Conservation (phyloP, 2,113 vertebrate species). For the Phrynosoma blainvillii region DNA sequence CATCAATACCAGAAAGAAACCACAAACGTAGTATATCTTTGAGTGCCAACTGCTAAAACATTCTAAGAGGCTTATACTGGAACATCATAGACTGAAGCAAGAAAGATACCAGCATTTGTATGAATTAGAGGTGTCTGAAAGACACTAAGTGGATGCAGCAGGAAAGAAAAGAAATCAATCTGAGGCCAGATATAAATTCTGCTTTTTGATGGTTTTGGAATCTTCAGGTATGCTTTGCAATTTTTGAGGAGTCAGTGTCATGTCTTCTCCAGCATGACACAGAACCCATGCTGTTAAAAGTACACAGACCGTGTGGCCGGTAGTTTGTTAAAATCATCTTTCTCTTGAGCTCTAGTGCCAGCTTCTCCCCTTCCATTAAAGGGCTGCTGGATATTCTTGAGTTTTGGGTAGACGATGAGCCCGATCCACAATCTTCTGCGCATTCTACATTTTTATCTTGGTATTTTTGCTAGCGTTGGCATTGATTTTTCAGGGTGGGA, state of each 20-base stretch:
- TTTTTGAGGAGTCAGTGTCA: not conserved
- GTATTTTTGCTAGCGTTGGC: not conserved
- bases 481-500: not conserved
- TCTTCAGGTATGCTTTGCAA: not conserved
- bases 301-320: not conserved
- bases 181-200: not conserved
- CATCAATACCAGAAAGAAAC: not conserved
- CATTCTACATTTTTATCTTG: not conserved
- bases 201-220: slow-evolving; percentile 8
- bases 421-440: not conserved
- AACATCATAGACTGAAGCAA: not conserved
- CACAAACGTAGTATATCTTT: not conserved
- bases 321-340: not conserved
- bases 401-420: no score
- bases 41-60: not conserved
- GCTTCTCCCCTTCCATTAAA: not conserved
- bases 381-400: not conserved
- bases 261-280: not conserved
- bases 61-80: slow-evolving; percentile 23
- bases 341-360: not conserved
- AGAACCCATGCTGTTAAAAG: slow-evolving; percentile 20
- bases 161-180: not conserved
- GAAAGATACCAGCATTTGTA: not conserved
- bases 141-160: not conserved
- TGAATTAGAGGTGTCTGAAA: slow-evolving; percentile 11